Base-by-base conservation (phyloP, 2,113 vertebrate species). In the Brachyistius frenatus region DNA sequence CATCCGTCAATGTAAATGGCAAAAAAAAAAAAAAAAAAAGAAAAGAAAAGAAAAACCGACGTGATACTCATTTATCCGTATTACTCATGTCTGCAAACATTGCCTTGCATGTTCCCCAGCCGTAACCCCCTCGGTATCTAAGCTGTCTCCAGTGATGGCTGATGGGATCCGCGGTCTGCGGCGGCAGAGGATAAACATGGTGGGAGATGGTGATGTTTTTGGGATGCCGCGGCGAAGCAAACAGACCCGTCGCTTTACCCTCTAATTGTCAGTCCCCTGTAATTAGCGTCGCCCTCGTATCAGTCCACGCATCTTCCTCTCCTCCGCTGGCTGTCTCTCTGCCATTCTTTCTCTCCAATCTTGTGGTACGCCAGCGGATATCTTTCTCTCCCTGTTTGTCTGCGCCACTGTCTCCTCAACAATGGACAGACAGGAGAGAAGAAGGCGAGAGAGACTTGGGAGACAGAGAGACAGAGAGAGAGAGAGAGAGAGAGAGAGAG, bases 151-250 rank as follows among this genome's bases (percentile, higher is more conserved):
- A 79, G 68, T 56, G 86, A 83, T 63, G 86, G 82, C 80, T 90
- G 86, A 86, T 90, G 93, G 85, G 87, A 89, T 81, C 67, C 91
- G 89, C 66, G 88, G 88, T 90, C 58, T 68, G 80, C 35, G 87
- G 90, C 85, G 53, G 84, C 86, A 58, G 81, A 90, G 90, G 84
- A 88, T 89, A 93, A 94, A 93, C 90, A 89, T 86, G 89, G 90
- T 90, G 90, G 90, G 85, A 88, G 86, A 86, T 80, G 92, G 86
- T 83, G 78, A 90, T 89, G 91, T 89, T 90, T 90, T 89, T 86
- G 85, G 91, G 89, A 87, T 77, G 84, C 88, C 89, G 87, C 86
- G 86, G 83, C 53, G 83, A 85, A 52, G 87, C 81, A 93, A 91
- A 89, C 85, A 86, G 90, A 85, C 89, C 91, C 81, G 63, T 85